Conservation (phyloP, 53 echinoderm and acorn worm species). For the Pentamera pediparva region DNA sequence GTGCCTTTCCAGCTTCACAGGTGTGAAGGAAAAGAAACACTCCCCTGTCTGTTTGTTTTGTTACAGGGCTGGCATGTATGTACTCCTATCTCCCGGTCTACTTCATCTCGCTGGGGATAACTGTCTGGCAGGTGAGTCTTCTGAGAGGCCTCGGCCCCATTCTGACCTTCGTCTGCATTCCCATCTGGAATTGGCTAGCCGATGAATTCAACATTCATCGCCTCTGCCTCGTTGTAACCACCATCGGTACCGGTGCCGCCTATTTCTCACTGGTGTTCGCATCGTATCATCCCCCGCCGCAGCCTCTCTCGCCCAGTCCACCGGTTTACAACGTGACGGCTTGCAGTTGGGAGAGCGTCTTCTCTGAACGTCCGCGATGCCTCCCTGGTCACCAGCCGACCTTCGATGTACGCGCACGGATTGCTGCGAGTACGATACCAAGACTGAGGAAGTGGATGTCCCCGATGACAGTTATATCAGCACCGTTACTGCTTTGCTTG, state of each 20-base stretch:
- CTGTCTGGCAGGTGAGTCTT: conserved; percentile 64
- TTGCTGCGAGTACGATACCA: too few relatives aligned
- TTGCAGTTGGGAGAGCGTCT: too few relatives aligned
- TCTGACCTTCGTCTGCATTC: conserved; percentile 54
- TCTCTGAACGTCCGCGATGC: too few relatives aligned
- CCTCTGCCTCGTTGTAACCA: conserved; percentile 35
- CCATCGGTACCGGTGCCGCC: conserved; percentile 42
- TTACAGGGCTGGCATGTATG: conserved; percentile 62
- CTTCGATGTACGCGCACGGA: too few relatives aligned
- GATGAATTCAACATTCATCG: conserved; percentile 83
- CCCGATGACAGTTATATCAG: too few relatives aligned
- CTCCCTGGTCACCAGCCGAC: too few relatives aligned
- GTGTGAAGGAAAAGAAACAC: too few relatives aligned
- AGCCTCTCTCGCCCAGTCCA: conserved; percentile 11
- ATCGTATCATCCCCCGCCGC: conserved; percentile 36
- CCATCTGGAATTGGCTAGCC: conserved; percentile 61
- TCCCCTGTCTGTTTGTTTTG: too few relatives aligned
- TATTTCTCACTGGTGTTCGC: conserved; percentile 56
- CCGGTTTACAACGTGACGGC: too few relatives aligned
- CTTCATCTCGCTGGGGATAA: conserved; percentile 69
- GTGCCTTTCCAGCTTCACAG: too few relatives aligned
- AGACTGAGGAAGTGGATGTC: too few relatives aligned
- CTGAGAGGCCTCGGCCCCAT: conserved; percentile 70
- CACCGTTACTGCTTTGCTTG: too few relatives aligned
- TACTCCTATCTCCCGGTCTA: conserved; percentile 73